These are phyloP conservation scores for Rallus crepitans DNA, from an alignment of 2,797 vertebrate species.

Conservation along the genomic window DNA sequence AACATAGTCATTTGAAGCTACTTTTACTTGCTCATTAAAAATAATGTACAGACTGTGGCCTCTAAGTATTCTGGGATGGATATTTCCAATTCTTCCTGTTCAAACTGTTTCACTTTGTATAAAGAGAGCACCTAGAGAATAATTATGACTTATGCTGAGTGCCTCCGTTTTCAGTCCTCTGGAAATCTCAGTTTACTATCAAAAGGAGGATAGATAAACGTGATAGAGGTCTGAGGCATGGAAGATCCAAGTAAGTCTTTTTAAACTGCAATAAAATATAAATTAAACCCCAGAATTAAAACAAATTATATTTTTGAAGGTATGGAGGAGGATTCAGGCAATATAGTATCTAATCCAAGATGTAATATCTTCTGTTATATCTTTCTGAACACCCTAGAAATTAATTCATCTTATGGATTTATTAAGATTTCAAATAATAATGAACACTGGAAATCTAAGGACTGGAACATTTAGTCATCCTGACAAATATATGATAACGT, in stretches of 20 bases:
- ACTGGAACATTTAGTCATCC: background rate
- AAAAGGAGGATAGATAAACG: background rate
- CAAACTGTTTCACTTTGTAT: background rate
- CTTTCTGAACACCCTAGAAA: background rate
- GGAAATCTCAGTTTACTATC: background rate
- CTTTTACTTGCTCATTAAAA: conserved; percentile 47
- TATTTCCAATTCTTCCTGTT: background rate
- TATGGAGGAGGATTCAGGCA: background rate
- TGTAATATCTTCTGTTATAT: background rate
- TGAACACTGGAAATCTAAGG: background rate
- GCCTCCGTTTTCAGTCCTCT: background rate
- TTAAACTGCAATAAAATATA: background rate
- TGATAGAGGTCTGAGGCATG: background rate
- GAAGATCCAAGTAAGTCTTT: background rate
- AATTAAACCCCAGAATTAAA: background rate
- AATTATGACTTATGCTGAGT: background rate
- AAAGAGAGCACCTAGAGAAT: conserved; percentile 7
- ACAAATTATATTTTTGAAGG: background rate
- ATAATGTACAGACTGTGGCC: background rate
- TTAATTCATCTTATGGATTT: background rate
- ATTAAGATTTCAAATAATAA: background rate
- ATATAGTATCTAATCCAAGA: background rate
- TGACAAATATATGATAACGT: background rate
- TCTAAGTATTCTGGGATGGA: background rate
- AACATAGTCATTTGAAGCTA: conserved; percentile 27